phyloP scores from a whole-genome alignment of 2,888 invertebrate species.

The Cordilura impudica region DNA sequence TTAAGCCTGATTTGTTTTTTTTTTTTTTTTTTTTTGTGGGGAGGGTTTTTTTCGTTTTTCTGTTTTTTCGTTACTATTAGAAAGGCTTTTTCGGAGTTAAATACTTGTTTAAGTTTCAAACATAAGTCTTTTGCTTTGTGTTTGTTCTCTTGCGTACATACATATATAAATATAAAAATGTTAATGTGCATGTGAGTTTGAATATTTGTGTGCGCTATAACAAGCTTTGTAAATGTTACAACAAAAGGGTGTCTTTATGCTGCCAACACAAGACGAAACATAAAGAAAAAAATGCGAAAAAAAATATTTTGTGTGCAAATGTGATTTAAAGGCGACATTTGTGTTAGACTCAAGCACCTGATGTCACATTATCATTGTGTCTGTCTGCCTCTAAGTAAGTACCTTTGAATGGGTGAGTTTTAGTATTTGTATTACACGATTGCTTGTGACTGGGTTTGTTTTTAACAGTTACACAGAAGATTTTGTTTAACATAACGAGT shows the following conservation, averaged over 20 bases:
- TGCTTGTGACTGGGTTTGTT: constrained; percentile 13
- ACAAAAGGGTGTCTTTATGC: constrained; percentile 46
- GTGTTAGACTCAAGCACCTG: constrained; percentile 61
- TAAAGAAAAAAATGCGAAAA: constrained; percentile 30
- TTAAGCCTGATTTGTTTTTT: constrained; percentile 47
- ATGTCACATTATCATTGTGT: constrained; percentile 55
- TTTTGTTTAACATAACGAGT: constrained; percentile 35
- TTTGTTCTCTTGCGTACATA: not conserved
- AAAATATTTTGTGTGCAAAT: constrained; percentile 57
- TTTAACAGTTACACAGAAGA: constrained; percentile 21
- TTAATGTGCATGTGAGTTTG: not conserved
- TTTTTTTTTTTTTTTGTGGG: constrained; percentile 12
- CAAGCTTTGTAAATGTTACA: constrained; percentile 48
- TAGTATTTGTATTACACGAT: not conserved
- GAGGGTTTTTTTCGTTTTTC: constrained; percentile 8
- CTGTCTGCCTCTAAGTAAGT: not conserved
- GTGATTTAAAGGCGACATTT: constrained; percentile 60
- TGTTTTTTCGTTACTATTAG: not conserved
- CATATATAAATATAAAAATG: not conserved
- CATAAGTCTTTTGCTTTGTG: constrained; percentile 23
- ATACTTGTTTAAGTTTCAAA: constrained; percentile 47
- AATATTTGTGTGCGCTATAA: constrained; percentile 23
- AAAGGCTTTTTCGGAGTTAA: constrained; percentile 25
- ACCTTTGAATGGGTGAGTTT: not conserved
- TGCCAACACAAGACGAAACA: constrained; percentile 13